These are phyloP conservation scores for Mus pahari DNA, from an alignment of 2,113 vertebrate genomes.

Conservation along the genomic window DNA sequence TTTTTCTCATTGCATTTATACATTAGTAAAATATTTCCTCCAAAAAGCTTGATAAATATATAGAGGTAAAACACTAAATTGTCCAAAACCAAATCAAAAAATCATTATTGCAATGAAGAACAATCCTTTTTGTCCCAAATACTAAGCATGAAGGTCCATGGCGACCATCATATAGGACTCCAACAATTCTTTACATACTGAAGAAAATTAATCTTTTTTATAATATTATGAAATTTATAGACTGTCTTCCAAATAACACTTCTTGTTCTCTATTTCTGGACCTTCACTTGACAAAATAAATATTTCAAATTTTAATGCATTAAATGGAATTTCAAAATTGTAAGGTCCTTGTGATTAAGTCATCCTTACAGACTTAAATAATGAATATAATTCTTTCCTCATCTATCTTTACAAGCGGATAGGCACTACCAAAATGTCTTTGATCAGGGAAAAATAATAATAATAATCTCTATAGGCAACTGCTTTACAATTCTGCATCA, in stretches of 20 bases:
- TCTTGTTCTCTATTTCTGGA: not conserved
- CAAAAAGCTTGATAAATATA: not conserved
- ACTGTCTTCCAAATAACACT: not conserved
- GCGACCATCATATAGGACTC: not conserved
- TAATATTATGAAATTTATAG: not conserved
- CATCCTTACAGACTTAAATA: not conserved
- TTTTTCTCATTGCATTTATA: not conserved
- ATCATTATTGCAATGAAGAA: not conserved
- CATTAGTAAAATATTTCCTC: not conserved
- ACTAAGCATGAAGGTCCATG: not conserved
- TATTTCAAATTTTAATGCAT: not conserved
- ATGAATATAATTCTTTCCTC: not conserved
- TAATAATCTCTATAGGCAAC: not conserved
- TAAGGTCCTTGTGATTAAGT: not conserved
- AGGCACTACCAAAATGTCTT: not conserved
- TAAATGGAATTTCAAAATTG: not conserved
- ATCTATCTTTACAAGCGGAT: not conserved
- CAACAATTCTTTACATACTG: not conserved
- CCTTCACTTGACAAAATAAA: not conserved
- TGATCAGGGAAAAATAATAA: not conserved
- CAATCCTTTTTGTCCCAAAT: not conserved
- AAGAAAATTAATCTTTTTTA: not conserved
- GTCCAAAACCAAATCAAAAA: not conserved
- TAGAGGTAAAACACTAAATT: conserved; percentile 6
- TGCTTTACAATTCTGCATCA: not conserved